These are phyloP conservation scores for Scarus forsteni DNA, from an alignment of 2,797 vertebrate species.

Conservation along the genomic window DNA sequence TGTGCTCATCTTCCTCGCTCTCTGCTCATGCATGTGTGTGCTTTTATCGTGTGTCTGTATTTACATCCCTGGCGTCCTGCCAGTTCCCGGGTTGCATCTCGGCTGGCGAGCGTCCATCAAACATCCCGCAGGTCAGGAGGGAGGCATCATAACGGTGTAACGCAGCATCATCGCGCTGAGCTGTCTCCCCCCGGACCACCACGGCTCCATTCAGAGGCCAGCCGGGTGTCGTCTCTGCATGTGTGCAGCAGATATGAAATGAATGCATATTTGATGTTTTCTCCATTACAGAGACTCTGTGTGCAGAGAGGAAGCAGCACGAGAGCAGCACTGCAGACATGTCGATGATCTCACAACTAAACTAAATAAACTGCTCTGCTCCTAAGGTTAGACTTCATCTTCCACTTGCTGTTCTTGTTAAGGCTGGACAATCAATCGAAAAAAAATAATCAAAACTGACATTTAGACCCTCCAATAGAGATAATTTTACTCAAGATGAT, in stretches of 20 bases:
- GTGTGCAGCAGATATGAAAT: constrained; percentile 21
- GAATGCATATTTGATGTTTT: constrained; percentile 40
- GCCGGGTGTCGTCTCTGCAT: not conserved
- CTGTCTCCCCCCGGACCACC: constrained; percentile 12
- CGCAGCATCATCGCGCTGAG: constrained; percentile 27
- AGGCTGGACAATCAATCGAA: too few relatives aligned
- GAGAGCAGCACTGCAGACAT: constrained; percentile 21
- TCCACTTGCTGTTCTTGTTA: too few relatives aligned
- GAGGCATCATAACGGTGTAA: constrained; percentile 32
- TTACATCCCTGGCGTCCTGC: constrained; percentile 34
- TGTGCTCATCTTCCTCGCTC: not conserved
- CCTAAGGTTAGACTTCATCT: too few relatives aligned
- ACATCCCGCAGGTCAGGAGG: constrained; percentile 42
- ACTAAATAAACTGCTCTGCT: too few relatives aligned
- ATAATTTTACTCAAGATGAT: too few relatives aligned
- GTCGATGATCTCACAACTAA: too few relatives aligned
- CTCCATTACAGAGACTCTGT: constrained; percentile 32
- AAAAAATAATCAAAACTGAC: too few relatives aligned
- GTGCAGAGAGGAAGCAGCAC: constrained; percentile 22
- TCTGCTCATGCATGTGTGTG: constrained; percentile 9
- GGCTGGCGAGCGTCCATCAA: constrained; percentile 30
- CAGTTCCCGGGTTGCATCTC: constrained; percentile 14
- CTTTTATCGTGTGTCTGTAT: constrained; percentile 14
- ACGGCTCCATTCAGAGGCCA: constrained; percentile 22
- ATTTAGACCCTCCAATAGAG: too few relatives aligned